These are phyloP conservation scores for Pyxicephalus adspersus DNA, from an alignment of 2,113 vertebrate species.

Conservation along the genomic window DNA sequence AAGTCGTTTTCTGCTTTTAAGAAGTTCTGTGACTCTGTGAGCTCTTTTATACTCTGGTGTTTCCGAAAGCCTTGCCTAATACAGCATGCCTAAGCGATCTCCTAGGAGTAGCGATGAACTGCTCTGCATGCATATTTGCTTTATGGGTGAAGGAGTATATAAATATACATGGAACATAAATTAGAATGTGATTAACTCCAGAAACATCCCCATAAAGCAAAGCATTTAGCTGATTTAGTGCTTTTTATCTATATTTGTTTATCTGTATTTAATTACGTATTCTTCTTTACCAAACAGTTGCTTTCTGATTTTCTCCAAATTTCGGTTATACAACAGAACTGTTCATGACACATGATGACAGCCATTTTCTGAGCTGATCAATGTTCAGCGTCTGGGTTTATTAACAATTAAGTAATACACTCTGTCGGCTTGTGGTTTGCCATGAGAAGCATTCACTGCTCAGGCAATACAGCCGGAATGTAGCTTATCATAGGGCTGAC, in stretches of 20 bases:
- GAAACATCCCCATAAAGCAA: conserved; percentile 40
- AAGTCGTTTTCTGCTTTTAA: conserved; percentile 58
- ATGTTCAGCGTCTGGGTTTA: too few species aligned
- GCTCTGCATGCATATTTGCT: conserved; percentile 47
- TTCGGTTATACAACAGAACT: background rate
- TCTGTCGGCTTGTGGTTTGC: too few species aligned
- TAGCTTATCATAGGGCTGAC: too few species aligned
- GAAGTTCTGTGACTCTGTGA: background rate
- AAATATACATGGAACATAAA: conserved; percentile 20
- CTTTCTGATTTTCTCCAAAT: background rate
- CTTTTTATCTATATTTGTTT: background rate
- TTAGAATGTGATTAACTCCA: conserved; percentile 32
- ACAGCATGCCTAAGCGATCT: conserved; percentile 34
- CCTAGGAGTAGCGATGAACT: conserved; percentile 19
- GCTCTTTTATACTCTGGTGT: conserved; percentile 9
- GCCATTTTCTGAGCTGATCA: background rate
- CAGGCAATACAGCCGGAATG: too few species aligned
- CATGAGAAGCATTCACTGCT: too few species aligned
- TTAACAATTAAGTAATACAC: too few species aligned
- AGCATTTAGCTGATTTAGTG: conserved; percentile 27
- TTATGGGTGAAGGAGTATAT: conserved; percentile 36
- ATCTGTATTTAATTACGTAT: background rate
- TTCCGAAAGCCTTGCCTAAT: background rate
- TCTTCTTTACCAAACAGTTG: background rate
- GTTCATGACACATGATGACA: background rate